Conservation (phyloP, 2,888 invertebrate species). For the Augiades crinisus region DNA sequence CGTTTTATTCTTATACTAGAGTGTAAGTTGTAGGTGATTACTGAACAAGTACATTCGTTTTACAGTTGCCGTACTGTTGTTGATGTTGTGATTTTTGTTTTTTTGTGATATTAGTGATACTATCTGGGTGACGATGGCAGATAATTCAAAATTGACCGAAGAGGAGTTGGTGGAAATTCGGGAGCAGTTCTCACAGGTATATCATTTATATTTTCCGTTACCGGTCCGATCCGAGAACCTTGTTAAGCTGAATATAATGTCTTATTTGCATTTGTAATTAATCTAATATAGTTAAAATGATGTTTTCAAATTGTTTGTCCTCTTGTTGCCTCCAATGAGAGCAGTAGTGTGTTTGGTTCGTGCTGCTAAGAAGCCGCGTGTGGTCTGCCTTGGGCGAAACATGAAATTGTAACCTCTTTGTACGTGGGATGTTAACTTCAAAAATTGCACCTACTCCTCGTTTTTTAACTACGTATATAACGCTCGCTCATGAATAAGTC, state of each 20-base stretch:
- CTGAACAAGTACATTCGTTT: slow-evolving; percentile 30
- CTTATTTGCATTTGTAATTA: background rate
- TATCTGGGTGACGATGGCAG: slow-evolving; percentile 69
- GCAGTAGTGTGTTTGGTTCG: background rate
- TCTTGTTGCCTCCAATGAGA: background rate
- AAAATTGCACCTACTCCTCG: too few species aligned
- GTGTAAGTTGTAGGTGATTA: slow-evolving; percentile 55
- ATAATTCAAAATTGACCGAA: slow-evolving; percentile 81
- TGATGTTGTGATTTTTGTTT: slow-evolving; percentile 63
- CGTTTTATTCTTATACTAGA: slow-evolving; percentile 42
- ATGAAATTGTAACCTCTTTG: slow-evolving; percentile 20
- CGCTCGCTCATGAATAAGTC: too few species aligned
- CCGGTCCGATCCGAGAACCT: background rate
- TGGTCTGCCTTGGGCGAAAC: slow-evolving; percentile 18
- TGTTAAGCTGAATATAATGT: background rate
- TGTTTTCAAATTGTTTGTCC: background rate
- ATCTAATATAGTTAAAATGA: background rate
- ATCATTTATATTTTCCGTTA: slow-evolving; percentile 43
- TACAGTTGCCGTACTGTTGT: slow-evolving; percentile 41
- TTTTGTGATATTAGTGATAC: slow-evolving; percentile 66
- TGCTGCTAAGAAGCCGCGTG: slow-evolving; percentile 5
- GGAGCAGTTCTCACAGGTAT: slow-evolving; percentile 88
- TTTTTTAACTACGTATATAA: too few species aligned
- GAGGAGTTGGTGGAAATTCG: slow-evolving; percentile 89
- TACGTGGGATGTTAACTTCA: background rate